Conservation (phyloP, 2,113 vertebrate species). For the Arenaria interpres region DNA sequence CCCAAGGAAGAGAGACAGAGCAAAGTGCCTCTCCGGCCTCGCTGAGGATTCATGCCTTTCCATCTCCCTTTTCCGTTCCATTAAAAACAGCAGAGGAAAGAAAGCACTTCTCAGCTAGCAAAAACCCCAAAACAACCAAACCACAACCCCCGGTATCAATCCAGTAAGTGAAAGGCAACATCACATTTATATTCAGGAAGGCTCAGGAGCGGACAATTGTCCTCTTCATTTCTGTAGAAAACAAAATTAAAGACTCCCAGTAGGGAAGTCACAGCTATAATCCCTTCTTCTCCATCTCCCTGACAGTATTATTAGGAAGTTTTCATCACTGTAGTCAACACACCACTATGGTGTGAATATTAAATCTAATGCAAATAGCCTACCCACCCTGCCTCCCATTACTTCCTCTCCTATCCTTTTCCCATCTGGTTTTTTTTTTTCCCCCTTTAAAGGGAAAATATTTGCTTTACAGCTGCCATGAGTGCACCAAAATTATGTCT, state of each 20-base stretch:
- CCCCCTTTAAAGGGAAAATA: not conserved
- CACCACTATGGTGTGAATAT: not conserved
- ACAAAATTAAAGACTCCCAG: constrained; percentile 23
- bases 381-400: not conserved
- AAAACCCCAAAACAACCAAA: not conserved
- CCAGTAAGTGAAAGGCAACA: not conserved
- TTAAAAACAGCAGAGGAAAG: not conserved
- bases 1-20: fast-evolving
- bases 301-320: not conserved
- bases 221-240: constrained; percentile 24
- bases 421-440: not conserved
- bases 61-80: not conserved
- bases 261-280: constrained; percentile 28
- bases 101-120: not conserved
- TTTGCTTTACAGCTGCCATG: not conserved
- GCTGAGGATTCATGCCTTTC: not conserved
- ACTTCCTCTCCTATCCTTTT: not conserved
- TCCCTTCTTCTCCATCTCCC: not conserved
- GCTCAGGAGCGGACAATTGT: not conserved
- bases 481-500: not conserved
- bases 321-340: constrained; percentile 4
- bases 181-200: constrained; percentile 24
- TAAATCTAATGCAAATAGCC: not conserved
- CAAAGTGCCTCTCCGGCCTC: not conserved
- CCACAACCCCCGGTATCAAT: not conserved